phyloP scores from a whole-genome alignment of 1,140 invertebrate genomes.

The Drosophila tsacasi region DNA sequence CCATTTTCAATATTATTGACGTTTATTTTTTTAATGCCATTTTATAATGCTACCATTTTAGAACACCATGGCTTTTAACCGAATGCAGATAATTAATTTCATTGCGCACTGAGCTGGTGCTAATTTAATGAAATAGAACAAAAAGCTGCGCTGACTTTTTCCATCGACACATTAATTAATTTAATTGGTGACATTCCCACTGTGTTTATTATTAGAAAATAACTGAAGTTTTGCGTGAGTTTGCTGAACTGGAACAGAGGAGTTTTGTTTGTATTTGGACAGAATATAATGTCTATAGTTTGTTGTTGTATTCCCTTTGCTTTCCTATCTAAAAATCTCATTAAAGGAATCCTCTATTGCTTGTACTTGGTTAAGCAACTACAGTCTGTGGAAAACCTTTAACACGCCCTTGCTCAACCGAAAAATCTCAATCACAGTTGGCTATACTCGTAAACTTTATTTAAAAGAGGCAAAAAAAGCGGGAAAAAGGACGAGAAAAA shows the following conservation, averaged over 20 bases:
- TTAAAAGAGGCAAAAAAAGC: neutral
- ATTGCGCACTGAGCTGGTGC: conserved; percentile 28
- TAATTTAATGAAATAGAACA: conserved; percentile 62
- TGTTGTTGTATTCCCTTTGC: neutral
- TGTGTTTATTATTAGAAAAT: conserved; percentile 22
- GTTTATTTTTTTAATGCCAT: conserved; percentile 15
- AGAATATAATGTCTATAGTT: neutral
- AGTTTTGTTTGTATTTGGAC: conserved; percentile 7
- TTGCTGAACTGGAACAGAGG: conserved; percentile 35
- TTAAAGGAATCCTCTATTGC: conserved; percentile 54
- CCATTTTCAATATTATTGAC: conserved; percentile 19
- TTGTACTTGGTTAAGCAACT: conserved; percentile 47
- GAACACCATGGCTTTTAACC: conserved; percentile 21
- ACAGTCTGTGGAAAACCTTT: conserved; percentile 19
- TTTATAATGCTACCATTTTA: conserved; percentile 21
- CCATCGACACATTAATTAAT: conserved; percentile 58
- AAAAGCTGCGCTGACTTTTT: conserved; percentile 36
- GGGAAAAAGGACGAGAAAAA: neutral
- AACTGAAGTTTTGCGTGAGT: conserved; percentile 23
- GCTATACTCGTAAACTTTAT: conserved; percentile 37
- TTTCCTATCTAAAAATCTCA: conserved; percentile 24
- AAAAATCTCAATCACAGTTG: conserved; percentile 7
- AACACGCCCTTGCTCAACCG: conserved; percentile 37
- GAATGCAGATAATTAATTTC: conserved; percentile 59
- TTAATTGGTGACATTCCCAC: conserved; percentile 41